These are phyloP conservation scores for Drosophila diplacantha DNA, from an alignment of 2,888 invertebrate species.

Conservation along the genomic window DNA sequence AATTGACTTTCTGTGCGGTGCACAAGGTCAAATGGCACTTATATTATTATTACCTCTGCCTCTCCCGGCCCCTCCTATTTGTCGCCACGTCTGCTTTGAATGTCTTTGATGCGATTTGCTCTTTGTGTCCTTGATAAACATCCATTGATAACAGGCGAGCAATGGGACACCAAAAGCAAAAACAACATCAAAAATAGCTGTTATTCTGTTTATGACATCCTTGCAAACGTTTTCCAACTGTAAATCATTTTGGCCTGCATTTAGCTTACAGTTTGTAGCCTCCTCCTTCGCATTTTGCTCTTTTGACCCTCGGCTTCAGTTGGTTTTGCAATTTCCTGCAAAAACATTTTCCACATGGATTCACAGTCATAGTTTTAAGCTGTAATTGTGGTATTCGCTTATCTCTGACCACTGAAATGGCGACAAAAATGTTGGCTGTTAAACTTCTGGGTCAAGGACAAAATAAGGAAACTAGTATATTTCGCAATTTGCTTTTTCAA, in stretches of 20 bases:
- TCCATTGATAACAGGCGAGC: conserved; percentile 58
- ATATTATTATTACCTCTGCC: conserved; percentile 32
- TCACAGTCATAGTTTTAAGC: conserved; percentile 5
- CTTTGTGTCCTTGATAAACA: conserved; percentile 44
- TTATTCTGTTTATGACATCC: conserved; percentile 16
- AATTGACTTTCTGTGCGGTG: conserved; percentile 51
- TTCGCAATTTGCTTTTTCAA: background rate
- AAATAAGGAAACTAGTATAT: background rate
- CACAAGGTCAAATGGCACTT: conserved; percentile 64
- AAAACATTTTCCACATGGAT: conserved; percentile 1
- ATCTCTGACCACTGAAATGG: conserved; percentile 3
- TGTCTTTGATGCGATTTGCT: conserved; percentile 36
- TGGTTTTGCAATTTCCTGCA: conserved; percentile 27
- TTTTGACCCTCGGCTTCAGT: background rate
- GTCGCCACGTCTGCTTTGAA: conserved; percentile 47
- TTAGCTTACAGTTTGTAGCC: background rate
- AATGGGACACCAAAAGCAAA: conserved; percentile 18
- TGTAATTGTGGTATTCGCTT: background rate
- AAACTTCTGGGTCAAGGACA: background rate
- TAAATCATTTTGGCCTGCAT: conserved; percentile 25
- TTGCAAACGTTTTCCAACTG: conserved; percentile 4
- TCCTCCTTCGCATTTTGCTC: background rate
- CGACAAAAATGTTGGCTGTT: background rate
- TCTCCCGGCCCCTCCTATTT: conserved; percentile 5
- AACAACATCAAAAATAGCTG: conserved; percentile 1